Base-by-base conservation (phyloP, 2,113 vertebrate genomes). In the Gymnocephalus cernua region DNA sequence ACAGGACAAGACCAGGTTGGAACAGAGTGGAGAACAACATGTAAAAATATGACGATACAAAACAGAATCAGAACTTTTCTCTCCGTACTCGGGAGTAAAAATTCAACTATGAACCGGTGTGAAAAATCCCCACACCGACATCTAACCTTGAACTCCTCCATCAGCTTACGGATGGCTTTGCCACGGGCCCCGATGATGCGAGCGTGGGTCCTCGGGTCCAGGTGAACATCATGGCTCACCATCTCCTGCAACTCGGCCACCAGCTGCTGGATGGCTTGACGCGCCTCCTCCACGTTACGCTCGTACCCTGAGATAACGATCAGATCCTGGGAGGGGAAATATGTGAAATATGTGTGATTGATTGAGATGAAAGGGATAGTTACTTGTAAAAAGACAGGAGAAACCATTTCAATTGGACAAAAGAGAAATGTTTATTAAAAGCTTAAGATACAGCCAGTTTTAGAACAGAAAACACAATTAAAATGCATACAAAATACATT, bases 121-220 rank as follows among this genome's bases (percentile, higher is more conserved):
- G 15, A 9, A 9, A 35, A 4, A 23, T 3, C 18, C 45, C 21
- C 11, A 14, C 6, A 16, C 25, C 19, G 4, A 1, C 3, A 12
- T 66, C 86, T 27, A 4, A 95, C 96, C 94, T 95, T 96, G 77
- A 96, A 96, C 89, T 96, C 96, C 38, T 96, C 96, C 96, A 96
- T 96, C 88, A 96, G 92, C 85, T 95, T 96, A 85, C 96, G 95
- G 83, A 96, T 93, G 80, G 95, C 94, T 78, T 96, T 96, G 29
- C 96, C 96, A 0, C 93, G 90, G 13, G 94, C 93, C 1, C 96
- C 96, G 6, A 96, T 96, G 88, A 96, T 95, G 87, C 96, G 96
- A 7, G 96, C 95, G 57, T 96, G 96, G 45, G 96, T 96, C 68
- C 96, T 90, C 27, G 94, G 95, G 93, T 96, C 96, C 87, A 96